Evolutionary conservation across 2,113 vertebrate species (phyloP), one percentile per base, ranked within the genome.

Genomic region (Perognathus longimembris): DNA sequence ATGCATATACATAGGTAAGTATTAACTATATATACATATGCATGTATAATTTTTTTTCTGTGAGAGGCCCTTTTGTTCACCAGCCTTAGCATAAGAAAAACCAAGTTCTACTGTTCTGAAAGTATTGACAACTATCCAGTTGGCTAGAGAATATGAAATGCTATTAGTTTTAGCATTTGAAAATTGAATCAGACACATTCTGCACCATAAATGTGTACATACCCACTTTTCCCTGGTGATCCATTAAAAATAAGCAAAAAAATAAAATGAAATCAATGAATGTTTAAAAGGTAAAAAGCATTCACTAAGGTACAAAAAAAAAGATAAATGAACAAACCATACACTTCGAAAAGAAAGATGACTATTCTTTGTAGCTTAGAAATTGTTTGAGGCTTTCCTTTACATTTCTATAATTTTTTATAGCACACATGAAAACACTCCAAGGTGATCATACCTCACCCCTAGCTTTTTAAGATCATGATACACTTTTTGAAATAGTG

Each of bases 401-500:
- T 96, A 95, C 79, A 95, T 95, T 96, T 95, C 91, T 86, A 92
- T 85, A 83, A 74, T 92, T 95, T 97, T 73, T 96, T 96, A 78
- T 93, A 95, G 57, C 59, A 77, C 76, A 92, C 75, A 94, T 92
- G 67, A 96, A 97, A 95, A 92, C 63, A 59, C 40, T 69, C 71
- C 67, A 90, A 96, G 83, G 74, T 87, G 57, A 94, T 89, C 50
- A 97, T 91, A 50, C 11, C 54, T 3, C 30, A 8, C 54, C 4
- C n/a, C 79, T 92, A 75, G 96, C 90, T 38, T 36, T 28, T 50
- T 67, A 90, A 66, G 83, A 93, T 91, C 32, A n/a, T 75, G 63
- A 74, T 73, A 21, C 95, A 96, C 95, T 97, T 98, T n/a, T 98
- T 97, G 97, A 98, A 98, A 98, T 98, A 94, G 90, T 95, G 96